These are phyloP conservation scores for Synanthedon myopaeformis DNA, from an alignment of 2,888 invertebrate genomes.

Conservation along the genomic window DNA sequence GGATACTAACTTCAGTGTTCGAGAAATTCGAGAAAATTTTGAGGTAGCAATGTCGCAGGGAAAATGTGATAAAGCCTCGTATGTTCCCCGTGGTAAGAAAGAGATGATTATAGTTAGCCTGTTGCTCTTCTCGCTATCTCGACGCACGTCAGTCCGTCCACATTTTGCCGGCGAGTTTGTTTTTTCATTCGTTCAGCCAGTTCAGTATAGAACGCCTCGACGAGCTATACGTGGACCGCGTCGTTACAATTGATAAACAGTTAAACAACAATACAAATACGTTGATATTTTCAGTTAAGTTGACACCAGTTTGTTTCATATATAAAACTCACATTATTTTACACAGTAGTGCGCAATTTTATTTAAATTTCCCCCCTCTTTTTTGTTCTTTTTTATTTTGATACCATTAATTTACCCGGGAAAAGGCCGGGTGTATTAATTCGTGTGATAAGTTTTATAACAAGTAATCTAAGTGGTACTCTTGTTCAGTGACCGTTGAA, in stretches of 20 bases:
- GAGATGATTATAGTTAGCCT: constrained; percentile 39
- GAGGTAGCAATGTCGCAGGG: too few species aligned
- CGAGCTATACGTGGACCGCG: constrained; percentile 31
- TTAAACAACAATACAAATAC: constrained; percentile 27
- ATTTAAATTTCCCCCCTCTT: constrained; percentile 6
- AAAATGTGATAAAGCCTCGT: too few species aligned
- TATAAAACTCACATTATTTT: constrained; percentile 13
- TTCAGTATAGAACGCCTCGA: constrained; percentile 48
- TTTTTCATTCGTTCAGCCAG: constrained; percentile 29
- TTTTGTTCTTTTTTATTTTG: constrained; percentile 27
- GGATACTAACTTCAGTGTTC: too few species aligned
- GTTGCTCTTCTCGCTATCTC: constrained; percentile 31
- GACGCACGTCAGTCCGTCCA: constrained; percentile 15
- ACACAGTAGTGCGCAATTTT: not conserved
- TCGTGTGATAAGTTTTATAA: constrained; percentile 17
- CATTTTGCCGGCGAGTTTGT: constrained; percentile 30
- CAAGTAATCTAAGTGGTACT: constrained; percentile 22
- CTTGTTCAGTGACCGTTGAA: constrained; percentile 33
- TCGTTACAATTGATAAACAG: constrained; percentile 21
- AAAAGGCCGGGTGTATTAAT: constrained; percentile 48
- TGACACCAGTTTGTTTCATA: constrained; percentile 12
- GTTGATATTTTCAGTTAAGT: constrained; percentile 19
- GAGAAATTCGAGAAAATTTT: too few species aligned
- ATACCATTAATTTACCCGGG: constrained; percentile 42
- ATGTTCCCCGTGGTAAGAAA: constrained; percentile 16